phyloP scores from a whole-genome alignment of 2,113 vertebrate genomes.

The Willisornis vidua region DNA sequence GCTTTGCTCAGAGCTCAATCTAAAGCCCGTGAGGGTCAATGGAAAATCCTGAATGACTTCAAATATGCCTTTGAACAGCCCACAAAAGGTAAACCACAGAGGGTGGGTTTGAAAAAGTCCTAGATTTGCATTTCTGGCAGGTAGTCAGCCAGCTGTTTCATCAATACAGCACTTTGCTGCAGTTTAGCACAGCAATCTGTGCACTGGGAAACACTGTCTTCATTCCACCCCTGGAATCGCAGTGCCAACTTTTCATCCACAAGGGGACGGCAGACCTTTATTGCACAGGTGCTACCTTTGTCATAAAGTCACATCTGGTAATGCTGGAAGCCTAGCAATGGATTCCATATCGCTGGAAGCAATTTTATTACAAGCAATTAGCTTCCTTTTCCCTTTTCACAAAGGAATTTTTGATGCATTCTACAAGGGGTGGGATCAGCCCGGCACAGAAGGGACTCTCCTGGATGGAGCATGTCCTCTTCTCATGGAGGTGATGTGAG shows the following conservation, averaged over 20 bases:
- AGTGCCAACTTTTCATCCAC: neutral
- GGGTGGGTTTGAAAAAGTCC: neutral
- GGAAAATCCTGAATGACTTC: neutral
- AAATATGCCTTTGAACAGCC: neutral
- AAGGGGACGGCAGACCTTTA: neutral
- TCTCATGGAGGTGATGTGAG: neutral
- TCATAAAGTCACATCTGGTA: neutral
- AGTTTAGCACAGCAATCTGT: neutral
- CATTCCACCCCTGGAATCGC: neutral
- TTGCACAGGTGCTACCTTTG: neutral
- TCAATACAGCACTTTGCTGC: neutral
- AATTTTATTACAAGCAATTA: neutral
- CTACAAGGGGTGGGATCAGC: neutral
- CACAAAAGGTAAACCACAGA: conserved; percentile 1
- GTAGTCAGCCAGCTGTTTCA: neutral
- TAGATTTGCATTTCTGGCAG: neutral
- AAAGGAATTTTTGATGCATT: neutral
- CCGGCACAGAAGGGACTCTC: neutral
- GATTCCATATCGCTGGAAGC: neutral
- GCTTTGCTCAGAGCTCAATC: neutral
- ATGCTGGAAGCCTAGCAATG: neutral
- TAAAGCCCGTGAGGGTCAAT: neutral
- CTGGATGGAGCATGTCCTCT: neutral
- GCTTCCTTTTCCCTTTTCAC: neutral
- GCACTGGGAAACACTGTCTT: neutral